Conservation (phyloP, 2,113 vertebrate genomes). For the Actinemys pallida region DNA sequence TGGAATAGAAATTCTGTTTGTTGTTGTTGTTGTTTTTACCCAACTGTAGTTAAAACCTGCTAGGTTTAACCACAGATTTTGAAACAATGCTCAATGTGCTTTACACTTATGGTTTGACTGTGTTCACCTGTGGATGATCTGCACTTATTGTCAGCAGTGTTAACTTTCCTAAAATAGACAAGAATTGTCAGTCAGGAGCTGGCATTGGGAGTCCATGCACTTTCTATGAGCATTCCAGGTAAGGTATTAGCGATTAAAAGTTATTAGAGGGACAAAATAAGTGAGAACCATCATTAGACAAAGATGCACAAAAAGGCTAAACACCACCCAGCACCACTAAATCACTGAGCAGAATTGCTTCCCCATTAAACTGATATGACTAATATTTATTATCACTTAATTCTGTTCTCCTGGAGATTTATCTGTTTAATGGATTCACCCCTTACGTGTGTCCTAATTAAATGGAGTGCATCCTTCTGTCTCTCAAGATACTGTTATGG, state of each 20-base stretch:
- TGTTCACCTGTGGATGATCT: too few relatives aligned
- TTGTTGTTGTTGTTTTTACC: too few relatives aligned
- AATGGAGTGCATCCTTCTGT: neutral
- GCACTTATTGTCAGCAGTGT: too few relatives aligned
- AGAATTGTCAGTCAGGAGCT: neutral
- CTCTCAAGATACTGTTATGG: neutral
- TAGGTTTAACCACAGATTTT: too few relatives aligned
- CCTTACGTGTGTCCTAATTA: neutral
- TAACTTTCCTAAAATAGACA: too few relatives aligned
- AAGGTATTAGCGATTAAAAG: neutral
- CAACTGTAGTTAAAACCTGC: too few relatives aligned
- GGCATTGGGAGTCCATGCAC: neutral
- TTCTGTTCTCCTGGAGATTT: neutral
- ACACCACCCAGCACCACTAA: neutral
- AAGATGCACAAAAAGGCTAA: neutral
- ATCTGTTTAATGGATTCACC: neutral
- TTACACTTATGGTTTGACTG: too few relatives aligned
- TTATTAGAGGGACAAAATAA: neutral
- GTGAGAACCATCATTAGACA: neutral
- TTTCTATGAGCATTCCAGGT: accelerated
- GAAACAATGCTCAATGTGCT: too few relatives aligned
- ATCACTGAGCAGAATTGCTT: neutral
- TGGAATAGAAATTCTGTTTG: too few relatives aligned
- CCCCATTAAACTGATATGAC: neutral
- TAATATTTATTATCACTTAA: neutral